Conservation (phyloP, 2,113 vertebrate species). For the Neodon shergylaensis region DNA sequence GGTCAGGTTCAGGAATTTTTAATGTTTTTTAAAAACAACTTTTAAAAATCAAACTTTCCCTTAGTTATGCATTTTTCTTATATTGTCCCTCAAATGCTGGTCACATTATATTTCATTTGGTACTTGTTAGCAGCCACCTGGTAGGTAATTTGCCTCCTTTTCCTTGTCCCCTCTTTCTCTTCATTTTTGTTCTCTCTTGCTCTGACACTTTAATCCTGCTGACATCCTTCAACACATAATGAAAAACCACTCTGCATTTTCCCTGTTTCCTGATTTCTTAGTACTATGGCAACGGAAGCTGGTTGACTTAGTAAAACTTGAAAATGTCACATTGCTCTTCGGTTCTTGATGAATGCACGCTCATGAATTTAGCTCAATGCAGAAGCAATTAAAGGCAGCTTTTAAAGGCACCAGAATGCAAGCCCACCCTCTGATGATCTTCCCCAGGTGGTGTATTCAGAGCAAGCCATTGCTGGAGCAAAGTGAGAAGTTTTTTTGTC, state of each 20-base stretch:
- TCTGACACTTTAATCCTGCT: conserved; percentile 81
- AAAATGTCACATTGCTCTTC: conserved; percentile 82
- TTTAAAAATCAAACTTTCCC: not conserved
- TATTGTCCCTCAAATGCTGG: conserved; percentile 50
- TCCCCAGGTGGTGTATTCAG: conserved; percentile 76
- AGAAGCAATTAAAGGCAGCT: conserved; percentile 79
- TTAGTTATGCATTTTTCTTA: not conserved
- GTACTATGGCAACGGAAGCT: conserved; percentile 66
- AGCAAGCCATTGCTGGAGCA: conserved; percentile 71
- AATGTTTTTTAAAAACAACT: not conserved
- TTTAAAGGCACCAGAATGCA: conserved; percentile 71
- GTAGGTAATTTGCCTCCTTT: conserved; percentile 79
- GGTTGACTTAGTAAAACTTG: conserved; percentile 81
- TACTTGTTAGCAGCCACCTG: conserved; percentile 79
- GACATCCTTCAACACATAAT: conserved; percentile 81
- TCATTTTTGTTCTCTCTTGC: conserved; percentile 8
- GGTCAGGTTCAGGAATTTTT: not conserved
- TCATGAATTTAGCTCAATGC: conserved; percentile 77
- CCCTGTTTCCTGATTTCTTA: conserved; percentile 21
- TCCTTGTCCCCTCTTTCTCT: conserved; percentile 58
- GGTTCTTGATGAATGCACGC: conserved; percentile 81
- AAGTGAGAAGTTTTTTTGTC: conserved; percentile 68
- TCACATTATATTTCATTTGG: conserved; percentile 57
- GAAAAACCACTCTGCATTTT: conserved; percentile 81
- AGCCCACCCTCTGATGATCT: conserved; percentile 69